Conservation (phyloP, 2,888 invertebrate genomes). For the Villa cingulata region DNA sequence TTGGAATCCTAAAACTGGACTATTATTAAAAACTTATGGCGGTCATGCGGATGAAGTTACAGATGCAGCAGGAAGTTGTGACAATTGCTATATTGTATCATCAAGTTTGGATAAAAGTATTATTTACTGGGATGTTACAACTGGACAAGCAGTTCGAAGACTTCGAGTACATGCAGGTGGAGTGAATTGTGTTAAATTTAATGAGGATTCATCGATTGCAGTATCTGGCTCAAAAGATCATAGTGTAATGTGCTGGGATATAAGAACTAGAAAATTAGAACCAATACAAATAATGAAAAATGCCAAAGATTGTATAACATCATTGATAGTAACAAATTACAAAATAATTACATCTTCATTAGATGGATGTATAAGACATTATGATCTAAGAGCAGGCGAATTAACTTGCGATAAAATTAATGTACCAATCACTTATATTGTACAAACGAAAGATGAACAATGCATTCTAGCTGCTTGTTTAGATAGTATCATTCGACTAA, state of each 20-base stretch:
- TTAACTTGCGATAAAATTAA: constrained; percentile 74
- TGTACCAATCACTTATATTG: constrained; percentile 67
- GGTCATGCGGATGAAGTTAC: constrained; percentile 86
- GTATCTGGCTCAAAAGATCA: constrained; percentile 91
- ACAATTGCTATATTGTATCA: constrained; percentile 83
- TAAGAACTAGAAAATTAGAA: constrained; percentile 49
- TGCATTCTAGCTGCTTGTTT: constrained; percentile 77
- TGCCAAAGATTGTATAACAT: constrained; percentile 82
- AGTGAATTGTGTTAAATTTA: constrained; percentile 63
- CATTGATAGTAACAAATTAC: constrained; percentile 67
- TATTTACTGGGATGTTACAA: constrained; percentile 90
- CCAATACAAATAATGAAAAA: constrained; percentile 77
- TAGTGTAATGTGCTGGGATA: constrained; percentile 85
- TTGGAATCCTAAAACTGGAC: constrained; percentile 80
- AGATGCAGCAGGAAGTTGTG: constrained; percentile 74
- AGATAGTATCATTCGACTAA: constrained; percentile 66
- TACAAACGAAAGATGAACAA: constrained; percentile 83
- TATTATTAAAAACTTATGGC: constrained; percentile 72
- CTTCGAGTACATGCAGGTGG: constrained; percentile 78
- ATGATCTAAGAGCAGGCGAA: constrained; percentile 81
- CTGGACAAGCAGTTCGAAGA: constrained; percentile 71
- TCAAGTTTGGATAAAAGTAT: constrained; percentile 87
- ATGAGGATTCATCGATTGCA: constrained; percentile 87
- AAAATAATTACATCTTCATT: constrained; percentile 84
- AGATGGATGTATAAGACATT: constrained; percentile 74